Conservation (phyloP, 2,888 invertebrate species). For the Galeopsomyia nigrocyanea region DNA sequence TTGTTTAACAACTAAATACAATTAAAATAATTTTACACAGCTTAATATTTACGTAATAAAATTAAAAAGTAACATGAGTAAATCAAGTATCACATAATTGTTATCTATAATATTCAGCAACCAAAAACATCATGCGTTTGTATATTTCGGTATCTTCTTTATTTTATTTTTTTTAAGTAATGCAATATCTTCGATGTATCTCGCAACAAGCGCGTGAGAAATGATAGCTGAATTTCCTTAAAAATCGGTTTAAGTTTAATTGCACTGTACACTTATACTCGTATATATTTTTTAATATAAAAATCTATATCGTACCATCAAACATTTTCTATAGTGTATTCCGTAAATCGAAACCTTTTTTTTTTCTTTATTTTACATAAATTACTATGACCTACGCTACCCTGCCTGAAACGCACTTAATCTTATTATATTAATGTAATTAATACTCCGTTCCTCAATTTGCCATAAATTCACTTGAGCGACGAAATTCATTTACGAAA, state of each 20-base stretch:
- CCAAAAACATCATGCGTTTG: slow-evolving; percentile 13
- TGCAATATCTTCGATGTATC: slow-evolving; percentile 32
- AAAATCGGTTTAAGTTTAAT: slow-evolving; percentile 30
- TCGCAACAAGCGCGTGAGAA: slow-evolving; percentile 4
- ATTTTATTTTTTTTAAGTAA: slow-evolving; percentile 29
- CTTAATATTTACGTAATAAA: slow-evolving; percentile 8
- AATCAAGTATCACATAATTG: slow-evolving; percentile 45
- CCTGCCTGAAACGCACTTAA: slow-evolving; percentile 48
- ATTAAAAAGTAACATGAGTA: slow-evolving; percentile 37
- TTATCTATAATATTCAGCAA: slow-evolving; percentile 19
- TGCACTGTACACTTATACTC: slow-evolving; percentile 39
- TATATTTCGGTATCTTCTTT: neutral
- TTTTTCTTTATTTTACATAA: slow-evolving; percentile 42
- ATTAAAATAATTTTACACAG: slow-evolving; percentile 7
- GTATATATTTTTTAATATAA: slow-evolving; percentile 42
- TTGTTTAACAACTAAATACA: slow-evolving; percentile 17
- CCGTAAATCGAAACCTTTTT: slow-evolving; percentile 4
- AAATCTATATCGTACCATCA: slow-evolving; percentile 37
- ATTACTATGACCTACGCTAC: slow-evolving; percentile 49
- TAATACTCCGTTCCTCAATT: slow-evolving; percentile 46
- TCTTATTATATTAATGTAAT: slow-evolving; percentile 38
- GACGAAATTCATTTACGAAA: slow-evolving; percentile 12
- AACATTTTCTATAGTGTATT: slow-evolving; percentile 40
- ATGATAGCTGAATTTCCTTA: slow-evolving; percentile 24
- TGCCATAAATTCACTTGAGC: slow-evolving; percentile 39